Base-by-base conservation (phyloP, 1,140 invertebrate genomes). In the Drosophila dunni region DNA sequence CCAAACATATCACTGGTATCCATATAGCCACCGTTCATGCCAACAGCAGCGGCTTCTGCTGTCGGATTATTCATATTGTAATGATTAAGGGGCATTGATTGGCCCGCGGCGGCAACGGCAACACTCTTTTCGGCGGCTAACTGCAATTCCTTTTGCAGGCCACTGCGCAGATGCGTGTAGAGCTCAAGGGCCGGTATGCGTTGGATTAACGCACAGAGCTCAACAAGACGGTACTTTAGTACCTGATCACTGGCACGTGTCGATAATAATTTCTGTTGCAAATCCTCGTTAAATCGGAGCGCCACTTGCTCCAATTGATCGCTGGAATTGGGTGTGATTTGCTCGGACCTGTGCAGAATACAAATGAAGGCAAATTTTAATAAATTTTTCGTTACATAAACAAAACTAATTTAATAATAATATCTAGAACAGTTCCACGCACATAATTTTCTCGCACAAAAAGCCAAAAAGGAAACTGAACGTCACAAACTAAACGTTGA, bases 141-240 rank as follows among this genome's bases (percentile, higher is more conserved):
- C 73, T 92, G 91, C 67, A 92, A 60, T 58, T 92, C 91, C 38
- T 79, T 83, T 33, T 90, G 89, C 9, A 92, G 50, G 29, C 91
- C 91, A 72, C 56, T 88, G 42, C 89, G 82, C 53, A 92, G 20
- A 60, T 92, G 72, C 11, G 79, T 78, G 45, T 92, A 92, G 1
- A 92, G 68, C 53, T 92, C 91, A 7, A 91, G 63, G 40, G 91
- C 75, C 36, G 84, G 60, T 7, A 69, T 80, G 46, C 86, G 84
- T 73, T 80, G 72, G 10, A 92, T 73, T 10, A 81, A 65, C n/a
- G 81, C 76, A 44, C 86, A 91, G 40, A 92, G 85, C 74, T 91
- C 91, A 11, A 81, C 79, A 58, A 92, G 64, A 15, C 91, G 88
- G 65, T 84, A 91, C 60, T 91, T 91, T 0, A 91, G 65, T 0